Conservation (phyloP, 2,113 vertebrate species). For the Saguinus midas region DNA sequence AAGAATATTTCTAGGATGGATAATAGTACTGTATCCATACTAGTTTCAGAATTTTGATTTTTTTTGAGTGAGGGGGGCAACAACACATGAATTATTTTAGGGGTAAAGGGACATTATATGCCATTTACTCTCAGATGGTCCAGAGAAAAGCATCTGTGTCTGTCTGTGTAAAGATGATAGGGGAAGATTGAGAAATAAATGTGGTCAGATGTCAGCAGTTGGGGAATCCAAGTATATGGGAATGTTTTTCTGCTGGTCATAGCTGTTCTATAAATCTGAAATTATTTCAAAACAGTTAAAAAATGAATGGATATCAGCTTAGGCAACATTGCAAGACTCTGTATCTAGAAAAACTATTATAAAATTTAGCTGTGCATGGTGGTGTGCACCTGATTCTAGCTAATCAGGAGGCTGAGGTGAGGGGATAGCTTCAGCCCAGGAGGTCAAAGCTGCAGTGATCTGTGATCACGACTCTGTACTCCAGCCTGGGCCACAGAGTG, state of each 20-base stretch:
- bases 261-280: background rate
- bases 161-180: background rate
- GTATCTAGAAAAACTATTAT: too few relatives aligned
- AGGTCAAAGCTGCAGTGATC: too few relatives aligned
- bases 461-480: too few relatives aligned
- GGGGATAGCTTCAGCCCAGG: too few relatives aligned
- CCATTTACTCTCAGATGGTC: background rate
- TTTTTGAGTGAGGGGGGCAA: background rate
- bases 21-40: background rate
- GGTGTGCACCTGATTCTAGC: too few relatives aligned
- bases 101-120: background rate
- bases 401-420: too few relatives aligned
- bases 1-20: background rate
- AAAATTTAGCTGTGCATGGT: too few relatives aligned
- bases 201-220: background rate
- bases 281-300: background rate
- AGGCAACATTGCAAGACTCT: too few relatives aligned
- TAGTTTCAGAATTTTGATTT: background rate
- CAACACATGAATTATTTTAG: background rate
- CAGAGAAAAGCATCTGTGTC: background rate
- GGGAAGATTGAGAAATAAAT: background rate
- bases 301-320: background rate
- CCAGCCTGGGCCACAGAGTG: too few relatives aligned
- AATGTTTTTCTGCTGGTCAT: background rate
- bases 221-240: background rate